Evolutionary conservation across 1,140 invertebrate genomes (phyloP).

Genomic region (Babylonia areolata): DNA sequence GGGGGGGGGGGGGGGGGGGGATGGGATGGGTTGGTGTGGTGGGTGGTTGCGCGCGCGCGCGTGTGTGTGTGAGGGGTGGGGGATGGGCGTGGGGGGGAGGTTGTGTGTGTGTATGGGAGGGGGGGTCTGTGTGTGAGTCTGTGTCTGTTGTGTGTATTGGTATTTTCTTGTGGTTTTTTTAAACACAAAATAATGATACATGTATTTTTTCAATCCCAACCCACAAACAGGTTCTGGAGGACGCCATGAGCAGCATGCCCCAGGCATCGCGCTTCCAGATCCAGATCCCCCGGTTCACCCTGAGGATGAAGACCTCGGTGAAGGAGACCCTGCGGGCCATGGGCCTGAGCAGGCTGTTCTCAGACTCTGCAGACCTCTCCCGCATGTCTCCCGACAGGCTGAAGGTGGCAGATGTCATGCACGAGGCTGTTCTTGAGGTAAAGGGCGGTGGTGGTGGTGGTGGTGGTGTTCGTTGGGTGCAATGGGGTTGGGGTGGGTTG

Average conservation of each 20-base stretch:
- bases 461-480: not conserved
- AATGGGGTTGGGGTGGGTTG: not conserved
- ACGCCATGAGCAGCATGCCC: slow-evolving; percentile 6
- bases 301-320: not conserved
- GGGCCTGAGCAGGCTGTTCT: slow-evolving; percentile 6
- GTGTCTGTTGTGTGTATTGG: too few relatives aligned
- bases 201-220: too few relatives aligned
- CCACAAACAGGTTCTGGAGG: not conserved
- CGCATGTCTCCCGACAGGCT: not conserved
- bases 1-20: too few relatives aligned
- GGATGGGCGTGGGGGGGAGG: too few relatives aligned
- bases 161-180: too few relatives aligned
- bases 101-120: too few relatives aligned
- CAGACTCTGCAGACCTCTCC: not conserved
- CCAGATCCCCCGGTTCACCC: slow-evolving; percentile 16
- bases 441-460: not conserved
- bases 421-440: slow-evolving; percentile 34
- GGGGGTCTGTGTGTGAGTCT: too few relatives aligned
- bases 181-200: too few relatives aligned
- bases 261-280: not conserved
- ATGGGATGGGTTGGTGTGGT: too few relatives aligned
- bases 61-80: not conserved
- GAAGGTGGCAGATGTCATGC: not conserved
- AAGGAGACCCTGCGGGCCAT: not conserved
- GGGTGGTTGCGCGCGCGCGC: not conserved